A percentile compares a stretch with the other conserved stretches of the same genome.
Conservation (phyloP, 2,113 vertebrate species). For the Sander lucioperca region DNA sequence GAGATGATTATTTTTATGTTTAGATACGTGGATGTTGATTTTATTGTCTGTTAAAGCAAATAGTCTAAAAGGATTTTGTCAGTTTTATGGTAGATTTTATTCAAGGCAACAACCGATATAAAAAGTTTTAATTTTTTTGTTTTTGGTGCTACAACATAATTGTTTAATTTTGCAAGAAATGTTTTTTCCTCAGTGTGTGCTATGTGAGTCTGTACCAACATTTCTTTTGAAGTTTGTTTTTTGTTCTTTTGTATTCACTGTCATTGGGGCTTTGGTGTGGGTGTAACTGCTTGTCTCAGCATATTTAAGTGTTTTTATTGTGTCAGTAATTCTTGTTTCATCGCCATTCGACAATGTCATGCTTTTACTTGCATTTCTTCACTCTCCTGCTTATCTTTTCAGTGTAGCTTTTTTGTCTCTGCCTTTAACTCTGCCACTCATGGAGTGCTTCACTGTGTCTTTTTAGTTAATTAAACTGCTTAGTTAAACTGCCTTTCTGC, state of each 20-base stretch:
- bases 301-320: constrained; percentile 42
- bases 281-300: constrained; percentile 50
- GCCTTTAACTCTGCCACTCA: not conserved
- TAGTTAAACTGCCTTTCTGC: constrained; percentile 1
- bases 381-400: constrained; percentile 25
- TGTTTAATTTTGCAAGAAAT: constrained; percentile 22
- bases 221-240: constrained; percentile 39
- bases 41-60: constrained; percentile 5
- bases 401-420: not conserved
- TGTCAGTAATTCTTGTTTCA: constrained; percentile 41
- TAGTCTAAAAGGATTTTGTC: constrained; percentile 25
- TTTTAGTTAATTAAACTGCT: too few relatives aligned
- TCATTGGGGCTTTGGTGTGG: constrained; percentile 30
- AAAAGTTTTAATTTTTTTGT: not conserved
- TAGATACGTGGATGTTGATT: not conserved
- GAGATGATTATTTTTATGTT: not conserved
- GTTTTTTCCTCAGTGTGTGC: not conserved
- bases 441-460: not conserved
- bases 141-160: not conserved
- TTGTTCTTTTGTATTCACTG: constrained; percentile 40
- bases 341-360: constrained; percentile 18
- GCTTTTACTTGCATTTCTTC: constrained; percentile 30
- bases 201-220: constrained; percentile 5
- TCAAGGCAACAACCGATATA: constrained; percentile 4
- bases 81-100: constrained; percentile 11